These are phyloP conservation scores for Drosophila greeni DNA, from an alignment of 2,888 invertebrate species.

Conservation along the genomic window DNA sequence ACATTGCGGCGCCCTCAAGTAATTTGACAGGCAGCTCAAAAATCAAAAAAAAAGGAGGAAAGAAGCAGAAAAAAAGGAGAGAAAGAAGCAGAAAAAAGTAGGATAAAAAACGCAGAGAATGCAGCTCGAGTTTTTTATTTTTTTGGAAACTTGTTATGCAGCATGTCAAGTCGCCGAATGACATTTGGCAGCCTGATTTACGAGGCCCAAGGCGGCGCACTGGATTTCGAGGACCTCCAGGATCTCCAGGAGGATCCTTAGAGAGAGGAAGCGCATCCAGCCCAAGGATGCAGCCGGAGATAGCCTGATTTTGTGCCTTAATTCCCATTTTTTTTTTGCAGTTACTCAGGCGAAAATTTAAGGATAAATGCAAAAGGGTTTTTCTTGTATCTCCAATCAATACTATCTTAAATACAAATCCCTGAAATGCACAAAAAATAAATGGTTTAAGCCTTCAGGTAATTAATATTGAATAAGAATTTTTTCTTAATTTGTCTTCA, in stretches of 20 bases:
- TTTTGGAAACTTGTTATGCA: constrained; percentile 64
- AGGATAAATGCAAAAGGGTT: background rate
- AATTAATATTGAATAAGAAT: background rate
- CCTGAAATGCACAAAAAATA: background rate
- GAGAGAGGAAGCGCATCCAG: constrained; percentile 12
- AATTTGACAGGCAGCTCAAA: constrained; percentile 62
- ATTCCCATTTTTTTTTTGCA: background rate
- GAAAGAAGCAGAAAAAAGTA: constrained; percentile 15
- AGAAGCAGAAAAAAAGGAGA: constrained; percentile 5
- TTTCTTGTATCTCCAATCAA: background rate
- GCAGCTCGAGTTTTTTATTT: constrained; percentile 36
- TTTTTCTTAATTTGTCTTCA: background rate
- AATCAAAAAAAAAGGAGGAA: constrained; percentile 23
- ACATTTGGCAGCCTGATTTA: constrained; percentile 61
- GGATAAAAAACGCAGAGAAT: constrained; percentile 10
- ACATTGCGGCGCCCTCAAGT: constrained; percentile 71
- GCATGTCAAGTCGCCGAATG: constrained; percentile 63
- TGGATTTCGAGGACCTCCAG: constrained; percentile 11
- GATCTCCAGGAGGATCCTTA: background rate
- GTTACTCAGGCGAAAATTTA: constrained; percentile 11
- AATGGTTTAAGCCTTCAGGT: background rate
- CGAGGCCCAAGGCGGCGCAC: constrained; percentile 43
- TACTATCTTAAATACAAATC: background rate
- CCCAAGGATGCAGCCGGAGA: constrained; percentile 20
- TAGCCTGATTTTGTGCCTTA: background rate